Conservation (phyloP, 2,113 vertebrate species). For the Trematomus loennbergii region DNA sequence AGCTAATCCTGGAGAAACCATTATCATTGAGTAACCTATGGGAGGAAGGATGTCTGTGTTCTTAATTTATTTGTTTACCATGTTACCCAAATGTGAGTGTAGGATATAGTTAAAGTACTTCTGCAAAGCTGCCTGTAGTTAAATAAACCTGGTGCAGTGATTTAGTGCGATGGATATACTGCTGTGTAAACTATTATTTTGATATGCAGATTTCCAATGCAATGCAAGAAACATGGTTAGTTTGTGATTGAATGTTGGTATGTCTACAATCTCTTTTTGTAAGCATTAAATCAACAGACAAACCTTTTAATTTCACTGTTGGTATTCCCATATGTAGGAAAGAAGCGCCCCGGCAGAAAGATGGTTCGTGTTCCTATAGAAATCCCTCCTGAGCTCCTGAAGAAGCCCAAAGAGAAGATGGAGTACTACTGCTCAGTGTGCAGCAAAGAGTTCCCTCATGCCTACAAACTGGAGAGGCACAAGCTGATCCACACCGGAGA, state of each 20-base stretch:
- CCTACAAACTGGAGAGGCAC: slow-evolving; percentile 74
- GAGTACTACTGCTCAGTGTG: slow-evolving; percentile 73
- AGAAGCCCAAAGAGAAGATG: slow-evolving; percentile 71
- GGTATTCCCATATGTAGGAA: slow-evolving; percentile 32
- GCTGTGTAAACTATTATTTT: neutral
- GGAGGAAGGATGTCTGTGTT: neutral
- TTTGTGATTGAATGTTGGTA: too few species aligned
- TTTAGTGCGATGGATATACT: neutral
- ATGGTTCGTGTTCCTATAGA: slow-evolving; percentile 50
- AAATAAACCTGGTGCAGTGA: neutral
- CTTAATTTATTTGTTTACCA: neutral
- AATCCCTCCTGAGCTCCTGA: slow-evolving; percentile 74
- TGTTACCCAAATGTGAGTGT: neutral
- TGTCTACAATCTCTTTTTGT: neutral
- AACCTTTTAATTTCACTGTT: neutral
- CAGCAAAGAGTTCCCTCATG: slow-evolving; percentile 73
- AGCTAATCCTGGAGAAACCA: neutral
- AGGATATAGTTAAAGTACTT: neutral
- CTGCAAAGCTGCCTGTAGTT: neutral
- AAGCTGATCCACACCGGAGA: slow-evolving; percentile 76
- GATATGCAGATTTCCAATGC: neutral
- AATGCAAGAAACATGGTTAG: too few species aligned
- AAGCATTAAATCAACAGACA: neutral
- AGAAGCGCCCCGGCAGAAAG: slow-evolving; percentile 65
- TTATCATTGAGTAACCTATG: neutral